Evolutionary conservation across 2,797 vertebrate genomes (phyloP), one percentile per base, ranked within the genome.

Genomic region (Hephaestus fuliginosus): DNA sequence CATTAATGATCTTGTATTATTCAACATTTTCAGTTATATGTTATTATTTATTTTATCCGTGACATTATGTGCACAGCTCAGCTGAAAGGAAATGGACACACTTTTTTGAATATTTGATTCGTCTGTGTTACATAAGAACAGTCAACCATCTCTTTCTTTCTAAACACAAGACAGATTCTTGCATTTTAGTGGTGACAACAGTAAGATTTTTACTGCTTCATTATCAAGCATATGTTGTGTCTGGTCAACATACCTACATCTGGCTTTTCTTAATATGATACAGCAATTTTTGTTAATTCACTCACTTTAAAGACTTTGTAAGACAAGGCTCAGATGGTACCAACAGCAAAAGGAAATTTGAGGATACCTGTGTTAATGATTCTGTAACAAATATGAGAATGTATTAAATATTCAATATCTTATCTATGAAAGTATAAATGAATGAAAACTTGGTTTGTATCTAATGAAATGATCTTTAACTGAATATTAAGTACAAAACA

Each of bases 131-230:
- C 22, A 63, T 41, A 28, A 55, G 49, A 58, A 4, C 0, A 33
- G n/a, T 41, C 3, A 22, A 55, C 25, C 10, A 56, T 68, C 70
- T 66, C 5, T 48, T 14, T 49, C 7, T 66, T 25, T 13, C 14
- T 56, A 1, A 39, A 51, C 39, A 63, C 44, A 41, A 60, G 20
- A 18, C 1, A 36, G 36, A 5, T 9, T 2, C 3, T 66, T 55
- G 46, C 1, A 20, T 46, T 28, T 43, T 22, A 49, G 7, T 7
- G 10, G 15, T 49, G 9, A 39, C 20, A 51, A 20, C 30, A 64
- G 20, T 36, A 18, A 25, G 48, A 41, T 20, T 53, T 82, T 52
- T 69, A 81, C 11, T 41, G 72, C 49, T 43, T 67, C 1, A 18
- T 53, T 66, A 64, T 56, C 2, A 70, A 52, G 51, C 1, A 0